Percentiles rank a stretch among this genome's conserved stretches.
Conservation (phyloP, 2,113 vertebrate species). For the Arvicanthis niloticus region DNA sequence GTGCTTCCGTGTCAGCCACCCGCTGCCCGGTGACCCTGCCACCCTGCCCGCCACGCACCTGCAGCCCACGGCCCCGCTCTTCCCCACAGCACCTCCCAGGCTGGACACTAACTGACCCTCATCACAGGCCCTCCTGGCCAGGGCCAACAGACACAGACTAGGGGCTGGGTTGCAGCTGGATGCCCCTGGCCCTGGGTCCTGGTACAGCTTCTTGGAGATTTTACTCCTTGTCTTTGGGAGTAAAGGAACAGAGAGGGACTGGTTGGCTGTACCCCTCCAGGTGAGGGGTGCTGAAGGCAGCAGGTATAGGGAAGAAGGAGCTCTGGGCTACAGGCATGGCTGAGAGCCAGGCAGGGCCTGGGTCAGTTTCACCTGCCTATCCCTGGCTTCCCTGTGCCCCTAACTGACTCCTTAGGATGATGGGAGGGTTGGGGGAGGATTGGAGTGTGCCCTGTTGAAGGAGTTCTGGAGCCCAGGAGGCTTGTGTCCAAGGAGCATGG, state of each 20-base stretch:
- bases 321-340: conserved; percentile 18
- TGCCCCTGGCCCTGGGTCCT: neutral
- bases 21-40: conserved; percentile 84
- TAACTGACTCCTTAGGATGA: neutral
- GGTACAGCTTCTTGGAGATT: conserved; percentile 53
- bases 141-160: neutral
- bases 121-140: accelerated
- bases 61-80: conserved; percentile 81
- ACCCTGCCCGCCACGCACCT: conserved; percentile 64
- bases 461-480: neutral
- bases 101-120: conserved; percentile 88
- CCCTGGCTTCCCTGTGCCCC: neutral
- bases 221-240: conserved; percentile 14
- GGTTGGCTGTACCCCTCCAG: conserved; percentile 54
- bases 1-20: conserved; percentile 95
- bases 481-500: neutral
- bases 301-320: neutral
- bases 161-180: no score
- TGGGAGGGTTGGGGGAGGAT: neutral
- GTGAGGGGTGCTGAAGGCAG: conserved; percentile 56
- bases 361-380: neutral
- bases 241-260: conserved; percentile 32
- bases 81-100: conserved; percentile 89
- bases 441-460: neutral
- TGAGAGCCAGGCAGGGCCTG: neutral